These are phyloP conservation scores for Mystacornis crossleyi DNA, from an alignment of 2,113 vertebrate species.

Conservation along the genomic window DNA sequence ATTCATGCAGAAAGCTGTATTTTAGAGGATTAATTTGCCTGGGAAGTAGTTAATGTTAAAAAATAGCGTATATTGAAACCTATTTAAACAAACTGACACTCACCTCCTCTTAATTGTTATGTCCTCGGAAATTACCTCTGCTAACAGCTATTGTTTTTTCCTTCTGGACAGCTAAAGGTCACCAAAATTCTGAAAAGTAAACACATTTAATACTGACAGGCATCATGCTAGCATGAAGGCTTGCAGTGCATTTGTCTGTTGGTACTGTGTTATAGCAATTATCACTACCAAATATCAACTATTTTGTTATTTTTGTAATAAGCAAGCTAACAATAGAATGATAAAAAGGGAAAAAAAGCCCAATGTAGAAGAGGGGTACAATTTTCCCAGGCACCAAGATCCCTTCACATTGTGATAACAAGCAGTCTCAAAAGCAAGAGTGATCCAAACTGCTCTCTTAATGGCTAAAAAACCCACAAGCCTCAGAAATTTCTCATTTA, in stretches of 20 bases:
- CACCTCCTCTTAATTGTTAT: neutral
- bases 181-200: neutral
- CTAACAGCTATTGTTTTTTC: neutral
- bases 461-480: neutral
- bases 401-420: neutral
- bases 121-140: neutral
- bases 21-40: neutral
- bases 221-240: neutral
- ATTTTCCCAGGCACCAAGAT: neutral
- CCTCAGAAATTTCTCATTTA: neutral
- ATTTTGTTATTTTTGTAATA: neutral
- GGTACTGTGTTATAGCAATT: neutral
- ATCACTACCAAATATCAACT: neutral
- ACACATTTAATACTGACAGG: neutral
- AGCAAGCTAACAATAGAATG: neutral
- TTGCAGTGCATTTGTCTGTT: neutral
- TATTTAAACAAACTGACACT: neutral
- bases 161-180: neutral
- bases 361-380: fast-evolving
- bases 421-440: neutral
- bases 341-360: neutral
- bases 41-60: neutral
- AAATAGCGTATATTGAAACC: neutral
- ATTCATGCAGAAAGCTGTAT: neutral
- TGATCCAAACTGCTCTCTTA: neutral